Evolutionary conservation across 2,888 invertebrate genomes (phyloP), one percentile per base, ranked within the genome.

Genomic region (Watsonalla binaria): DNA sequence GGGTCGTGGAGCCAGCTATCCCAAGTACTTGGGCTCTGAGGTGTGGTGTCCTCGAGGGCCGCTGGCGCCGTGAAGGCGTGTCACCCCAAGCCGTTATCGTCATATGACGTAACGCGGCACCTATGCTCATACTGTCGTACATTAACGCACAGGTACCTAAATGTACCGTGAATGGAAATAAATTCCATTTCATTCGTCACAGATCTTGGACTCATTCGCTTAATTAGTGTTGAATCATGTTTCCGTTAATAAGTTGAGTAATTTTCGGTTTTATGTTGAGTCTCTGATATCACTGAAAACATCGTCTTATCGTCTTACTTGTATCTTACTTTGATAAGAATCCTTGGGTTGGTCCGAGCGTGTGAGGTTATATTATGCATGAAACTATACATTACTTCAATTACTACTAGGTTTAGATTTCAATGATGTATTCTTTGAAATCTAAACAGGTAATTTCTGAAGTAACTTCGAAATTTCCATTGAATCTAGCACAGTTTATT

Each of bases 61-160:
- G 70, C 76, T 76, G 84, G 82, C 86, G 84, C 84, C 85, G 76
- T 74, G 74, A 79, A 87, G 88, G 90, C 89, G 90, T 88, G 88
- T 87, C 90, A 81, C 72, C 74, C 68, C 76, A 77, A 62, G 76
- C 72, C 79, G 83, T 82, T 86, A 87, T 86, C 86, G 79, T 68
- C 72, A 77, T 72, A 86, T 90, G 90, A 90, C 89, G 90, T 90
- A 89, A 90, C 80, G 70, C 74, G 65, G 66, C 61, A 69, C 66
- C 65, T 63, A 66, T 63, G 60, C 61, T 70, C 62, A 58, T 49
- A 53, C 46, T 63, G 68, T 58, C 66, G 57, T 66, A 70, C 62
- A 67, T 62, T 69, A 72, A 73, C 74, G 11, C 45, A 46, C 50
- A 52, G 9, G 34, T 15, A 5, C 13, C 14, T 37, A 42, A 0